Conservation (phyloP, 1,140 invertebrate genomes). For the Lysiphlebus fabarum region DNA sequence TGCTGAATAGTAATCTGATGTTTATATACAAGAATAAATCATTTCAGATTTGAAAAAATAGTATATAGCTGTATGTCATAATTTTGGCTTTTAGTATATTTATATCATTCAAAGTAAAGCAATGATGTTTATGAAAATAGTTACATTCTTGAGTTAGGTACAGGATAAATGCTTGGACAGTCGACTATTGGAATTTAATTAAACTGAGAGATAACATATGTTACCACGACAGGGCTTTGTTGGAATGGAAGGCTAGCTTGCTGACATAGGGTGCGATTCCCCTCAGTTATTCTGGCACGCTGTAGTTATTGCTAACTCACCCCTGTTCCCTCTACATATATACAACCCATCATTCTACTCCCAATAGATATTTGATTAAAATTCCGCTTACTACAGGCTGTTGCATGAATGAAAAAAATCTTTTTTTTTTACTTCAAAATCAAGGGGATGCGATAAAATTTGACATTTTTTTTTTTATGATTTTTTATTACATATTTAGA, state of each 20-base stretch:
- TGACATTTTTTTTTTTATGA: constrained; percentile 10
- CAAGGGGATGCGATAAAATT: constrained; percentile 4
- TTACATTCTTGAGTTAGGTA: constrained; percentile 38
- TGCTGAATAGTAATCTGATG: too few species aligned
- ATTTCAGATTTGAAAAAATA: too few species aligned
- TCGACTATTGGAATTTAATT: constrained; percentile 56
- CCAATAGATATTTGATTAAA: constrained; percentile 54
- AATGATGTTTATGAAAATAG: constrained; percentile 18
- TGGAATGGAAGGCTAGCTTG: constrained; percentile 33
- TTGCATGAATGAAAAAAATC: constrained; percentile 25
- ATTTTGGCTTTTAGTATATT: too few species aligned
- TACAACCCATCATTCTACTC: constrained; percentile 23
- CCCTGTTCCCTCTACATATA: constrained; percentile 20
- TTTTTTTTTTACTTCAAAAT: not conserved
- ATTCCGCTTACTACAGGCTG: constrained; percentile 52
- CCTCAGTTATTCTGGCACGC: constrained; percentile 32
- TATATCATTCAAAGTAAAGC: not conserved
- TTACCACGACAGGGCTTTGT: constrained; percentile 38
- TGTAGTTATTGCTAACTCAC: constrained; percentile 49
- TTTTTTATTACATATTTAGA: not conserved
- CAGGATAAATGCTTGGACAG: constrained; percentile 36
- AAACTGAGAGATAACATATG: constrained; percentile 59
- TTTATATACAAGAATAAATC: too few species aligned
- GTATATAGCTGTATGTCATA: too few species aligned
- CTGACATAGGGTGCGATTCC: constrained; percentile 30